Evolutionary conservation across 1,140 invertebrate genomes (phyloP).

Genomic region (Leguminivora glycinivorella): DNA sequence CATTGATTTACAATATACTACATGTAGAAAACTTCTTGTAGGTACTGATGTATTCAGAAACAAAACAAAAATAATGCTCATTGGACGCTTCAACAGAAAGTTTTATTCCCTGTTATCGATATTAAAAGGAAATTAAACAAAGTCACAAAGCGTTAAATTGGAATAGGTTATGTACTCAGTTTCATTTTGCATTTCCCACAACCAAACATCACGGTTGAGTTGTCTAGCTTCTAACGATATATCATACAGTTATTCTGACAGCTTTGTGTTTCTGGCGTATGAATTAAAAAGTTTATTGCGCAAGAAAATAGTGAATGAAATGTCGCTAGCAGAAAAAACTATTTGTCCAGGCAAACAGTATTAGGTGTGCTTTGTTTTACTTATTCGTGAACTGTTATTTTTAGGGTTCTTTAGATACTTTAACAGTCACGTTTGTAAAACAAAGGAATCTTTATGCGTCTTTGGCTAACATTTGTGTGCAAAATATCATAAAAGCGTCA

Average conservation of each 20-base stretch:
- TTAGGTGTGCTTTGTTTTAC: not conserved
- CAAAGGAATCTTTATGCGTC: too few species aligned
- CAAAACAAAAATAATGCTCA: too few species aligned
- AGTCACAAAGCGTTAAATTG: slow-evolving; percentile 48
- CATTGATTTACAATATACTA: too few species aligned
- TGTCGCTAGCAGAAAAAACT: not conserved
- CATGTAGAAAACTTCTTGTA: too few species aligned
- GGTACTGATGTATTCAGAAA: too few species aligned
- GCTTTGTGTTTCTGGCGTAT: slow-evolving; percentile 48
- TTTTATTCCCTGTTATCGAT: not conserved
- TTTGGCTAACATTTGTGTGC: too few species aligned
- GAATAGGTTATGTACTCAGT: slow-evolving; percentile 21
- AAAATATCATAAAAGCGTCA: too few species aligned
- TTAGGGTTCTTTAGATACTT: too few species aligned
- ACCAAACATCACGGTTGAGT: slow-evolving; percentile 41
- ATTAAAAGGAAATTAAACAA: slow-evolving; percentile 41
- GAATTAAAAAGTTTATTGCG: slow-evolving; percentile 42
- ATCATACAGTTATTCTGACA: slow-evolving; percentile 54
- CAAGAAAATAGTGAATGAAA: slow-evolving; percentile 13
- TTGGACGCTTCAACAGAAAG: not conserved
- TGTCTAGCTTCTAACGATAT: slow-evolving; percentile 41
- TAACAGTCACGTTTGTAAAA: too few species aligned
- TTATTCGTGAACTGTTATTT: too few species aligned
- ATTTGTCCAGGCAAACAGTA: not conserved
- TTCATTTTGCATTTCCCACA: slow-evolving; percentile 40